A percentile compares a stretch with the other conserved stretches of the same genome.
Conservation (phyloP, 2,797 vertebrate species). For the Pyrocephalus nanus region DNA sequence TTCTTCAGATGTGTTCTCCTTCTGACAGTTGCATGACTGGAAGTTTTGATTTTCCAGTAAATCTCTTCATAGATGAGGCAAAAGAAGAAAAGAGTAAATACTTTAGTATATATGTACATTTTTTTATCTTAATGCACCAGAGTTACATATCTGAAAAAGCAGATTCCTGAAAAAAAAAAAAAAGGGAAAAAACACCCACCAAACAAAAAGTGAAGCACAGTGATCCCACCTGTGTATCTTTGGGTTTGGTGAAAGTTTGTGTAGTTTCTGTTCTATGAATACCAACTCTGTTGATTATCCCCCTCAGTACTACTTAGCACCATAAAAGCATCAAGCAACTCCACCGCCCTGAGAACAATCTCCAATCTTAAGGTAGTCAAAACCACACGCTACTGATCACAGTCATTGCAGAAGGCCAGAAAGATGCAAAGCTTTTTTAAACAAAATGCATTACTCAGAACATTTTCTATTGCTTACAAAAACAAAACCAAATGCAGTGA, state of each 20-base stretch:
- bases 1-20: neutral
- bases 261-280: neutral
- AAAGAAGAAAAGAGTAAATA: neutral
- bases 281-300: accelerated
- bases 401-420: neutral
- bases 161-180: neutral
- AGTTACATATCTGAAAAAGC: neutral
- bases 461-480: neutral
- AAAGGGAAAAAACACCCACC: accelerated
- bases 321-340: neutral
- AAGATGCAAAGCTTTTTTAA: neutral
- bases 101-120: neutral
- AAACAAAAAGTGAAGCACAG: neutral
- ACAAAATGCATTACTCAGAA: neutral
- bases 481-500: neutral
- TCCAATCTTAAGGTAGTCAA: neutral
- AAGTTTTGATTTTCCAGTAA: neutral
- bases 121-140: neutral
- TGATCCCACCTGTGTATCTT: neutral
- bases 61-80: neutral
- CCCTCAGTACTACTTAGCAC: neutral
- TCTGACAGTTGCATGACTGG: neutral
- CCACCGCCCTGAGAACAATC: neutral
- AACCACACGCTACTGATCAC: neutral
- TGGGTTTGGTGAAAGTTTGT: neutral